A percentile compares a stretch with the other conserved stretches of the same genome.
Conservation (phyloP, 2,888 invertebrate species). For the Chalcis sispes region DNA sequence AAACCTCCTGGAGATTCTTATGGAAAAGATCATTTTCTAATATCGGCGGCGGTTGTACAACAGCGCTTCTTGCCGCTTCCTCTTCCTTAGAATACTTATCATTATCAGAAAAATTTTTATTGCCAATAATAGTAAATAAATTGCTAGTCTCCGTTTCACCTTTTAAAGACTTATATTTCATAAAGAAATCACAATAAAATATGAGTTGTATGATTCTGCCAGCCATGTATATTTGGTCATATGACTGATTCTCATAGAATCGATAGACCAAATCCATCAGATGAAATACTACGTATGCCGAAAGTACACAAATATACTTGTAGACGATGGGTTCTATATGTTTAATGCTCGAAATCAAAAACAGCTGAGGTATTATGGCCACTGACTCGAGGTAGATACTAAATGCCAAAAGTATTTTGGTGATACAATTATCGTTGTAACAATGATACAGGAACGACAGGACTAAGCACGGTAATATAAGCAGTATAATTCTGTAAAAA, state of each 20-base stretch:
- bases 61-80: no score
- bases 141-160: background rate
- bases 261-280: conserved; percentile 33
- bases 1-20: conserved; percentile 17
- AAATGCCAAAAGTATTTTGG: conserved; percentile 48
- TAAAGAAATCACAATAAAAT: conserved; percentile 55
- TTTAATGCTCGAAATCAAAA: conserved; percentile 20
- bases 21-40: background rate
- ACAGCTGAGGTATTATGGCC: conserved; percentile 50
- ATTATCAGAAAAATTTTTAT: background rate
- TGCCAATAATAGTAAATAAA: background rate
- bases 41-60: conserved; percentile 21
- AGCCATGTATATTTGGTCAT: conserved; percentile 46
- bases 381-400: conserved; percentile 53
- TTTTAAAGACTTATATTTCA: conserved; percentile 14
- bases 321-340: conserved; percentile 39
- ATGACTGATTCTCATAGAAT: conserved; percentile 24
- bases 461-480: conserved; percentile 46
- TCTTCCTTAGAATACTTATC: conserved; percentile 12
- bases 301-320: conserved; percentile 38
- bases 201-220: conserved; percentile 49
- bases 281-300: conserved; percentile 32
- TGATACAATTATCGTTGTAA: conserved; percentile 14
- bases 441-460: conserved; percentile 42
- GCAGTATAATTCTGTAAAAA: conserved; percentile 43